Conservation (phyloP, 2,888 invertebrate genomes). For the Parnassius glacialis region DNA sequence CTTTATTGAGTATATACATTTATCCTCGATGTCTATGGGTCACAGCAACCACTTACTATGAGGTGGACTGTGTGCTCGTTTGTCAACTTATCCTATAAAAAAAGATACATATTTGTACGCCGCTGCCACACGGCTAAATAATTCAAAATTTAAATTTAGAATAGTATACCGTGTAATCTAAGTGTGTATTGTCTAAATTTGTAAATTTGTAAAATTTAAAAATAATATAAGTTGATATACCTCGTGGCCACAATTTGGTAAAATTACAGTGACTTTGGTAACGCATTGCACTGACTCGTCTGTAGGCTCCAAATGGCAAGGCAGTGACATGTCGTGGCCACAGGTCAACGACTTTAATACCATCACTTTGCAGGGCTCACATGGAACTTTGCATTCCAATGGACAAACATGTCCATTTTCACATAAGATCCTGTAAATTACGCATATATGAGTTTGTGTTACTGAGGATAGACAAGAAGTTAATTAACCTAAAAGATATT, state of each 20-base stretch:
- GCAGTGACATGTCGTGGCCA: slow-evolving; percentile 63
- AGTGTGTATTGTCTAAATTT: too few species aligned
- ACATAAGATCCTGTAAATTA: slow-evolving; percentile 63
- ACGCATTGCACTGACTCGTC: slow-evolving; percentile 51
- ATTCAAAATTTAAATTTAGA: too few species aligned
- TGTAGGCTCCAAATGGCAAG: slow-evolving; percentile 67
- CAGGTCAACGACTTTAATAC: slow-evolving; percentile 70
- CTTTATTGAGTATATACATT: too few species aligned
- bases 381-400: slow-evolving; percentile 66
- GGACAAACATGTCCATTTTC: slow-evolving; percentile 74
- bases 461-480: neutral
- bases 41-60: too few species aligned
- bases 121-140: too few species aligned
- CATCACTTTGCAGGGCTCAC: slow-evolving; percentile 63
- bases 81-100: too few species aligned
- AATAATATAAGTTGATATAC: slow-evolving; percentile 33
- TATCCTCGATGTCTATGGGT: too few species aligned
- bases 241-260: slow-evolving; percentile 61
- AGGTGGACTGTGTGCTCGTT: too few species aligned
- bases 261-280: slow-evolving; percentile 42
- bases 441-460: slow-evolving; percentile 13
- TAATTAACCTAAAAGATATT: neutral
- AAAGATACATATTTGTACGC: too few species aligned
- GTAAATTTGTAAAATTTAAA: slow-evolving; percentile 1
- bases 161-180: too few species aligned